A percentile compares a stretch with the other conserved stretches of the same genome.
These are phyloP conservation scores for Pachyrhynchus sulphureomaculatus DNA, from an alignment of 1,140 invertebrate species.

Conservation along the genomic window DNA sequence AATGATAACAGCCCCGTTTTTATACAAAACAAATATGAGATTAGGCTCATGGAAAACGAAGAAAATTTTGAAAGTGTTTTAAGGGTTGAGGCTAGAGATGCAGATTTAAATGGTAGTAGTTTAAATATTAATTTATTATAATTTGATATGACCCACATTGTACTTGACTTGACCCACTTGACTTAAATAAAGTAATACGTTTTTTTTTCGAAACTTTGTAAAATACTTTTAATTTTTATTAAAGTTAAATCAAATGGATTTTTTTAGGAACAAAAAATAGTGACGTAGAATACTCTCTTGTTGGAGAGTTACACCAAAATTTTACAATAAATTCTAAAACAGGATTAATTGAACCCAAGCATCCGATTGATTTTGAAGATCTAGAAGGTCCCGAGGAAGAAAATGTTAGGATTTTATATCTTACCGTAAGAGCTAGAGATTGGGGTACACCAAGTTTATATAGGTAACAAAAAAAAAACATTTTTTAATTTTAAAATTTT, in stretches of 20 bases:
- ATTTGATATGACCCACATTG: conserved; percentile 26
- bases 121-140: background rate
- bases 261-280: conserved; percentile 87
- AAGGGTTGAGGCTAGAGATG: conserved; percentile 77
- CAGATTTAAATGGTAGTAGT: conserved; percentile 82
- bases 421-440: conserved; percentile 79
- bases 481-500: too few relatives aligned
- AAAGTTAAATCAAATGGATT: too few relatives aligned
- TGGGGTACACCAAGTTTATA: conserved; percentile 73
- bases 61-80: conserved; percentile 74
- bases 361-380: conserved; percentile 79
- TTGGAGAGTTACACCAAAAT: conserved; percentile 72
- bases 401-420: conserved; percentile 69
- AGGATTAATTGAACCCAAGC: conserved; percentile 69
- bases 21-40: conserved; percentile 79
- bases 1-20: conserved; percentile 88
- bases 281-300: conserved; percentile 75
- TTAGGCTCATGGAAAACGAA: conserved; percentile 79
- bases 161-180: too few relatives aligned
- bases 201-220: too few relatives aligned
- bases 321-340: conserved; percentile 76
- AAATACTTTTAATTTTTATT: too few relatives aligned
- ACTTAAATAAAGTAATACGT: too few relatives aligned
- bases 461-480: background rate
- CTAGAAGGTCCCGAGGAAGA: conserved; percentile 59